Percentiles rank a stretch among this genome's conserved stretches.
phyloP scores from a whole-genome alignment of 2,888 invertebrate species.

The Seladonia tumulorum region DNA sequence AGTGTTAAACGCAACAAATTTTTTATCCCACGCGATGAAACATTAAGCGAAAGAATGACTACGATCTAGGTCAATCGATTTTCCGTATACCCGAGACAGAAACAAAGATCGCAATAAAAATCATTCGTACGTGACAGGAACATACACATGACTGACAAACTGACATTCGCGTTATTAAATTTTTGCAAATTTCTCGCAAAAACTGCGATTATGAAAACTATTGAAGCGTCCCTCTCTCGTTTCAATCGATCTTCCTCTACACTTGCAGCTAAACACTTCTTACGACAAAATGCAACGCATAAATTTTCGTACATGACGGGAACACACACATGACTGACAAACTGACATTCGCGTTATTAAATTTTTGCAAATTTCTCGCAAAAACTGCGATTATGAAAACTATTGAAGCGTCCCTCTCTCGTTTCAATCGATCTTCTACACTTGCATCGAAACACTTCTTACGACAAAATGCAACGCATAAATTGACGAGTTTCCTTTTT shows the following conservation, averaged over 20 bases:
- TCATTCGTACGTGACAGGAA: neutral
- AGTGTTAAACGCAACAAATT: neutral
- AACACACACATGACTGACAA: neutral
- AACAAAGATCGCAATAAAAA: neutral
- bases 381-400: neutral
- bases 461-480: neutral
- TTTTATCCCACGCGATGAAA: neutral
- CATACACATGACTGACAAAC: neutral
- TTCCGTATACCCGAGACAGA: neutral
- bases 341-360: neutral
- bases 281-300: neutral
- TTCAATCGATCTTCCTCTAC: neutral
- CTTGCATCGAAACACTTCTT: too few species aligned
- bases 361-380: neutral
- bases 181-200: neutral
- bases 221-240: neutral
- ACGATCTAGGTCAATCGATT: neutral
- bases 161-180: neutral
- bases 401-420: neutral
- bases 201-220: neutral
- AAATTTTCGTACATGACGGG: neutral
- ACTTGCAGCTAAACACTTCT: too few species aligned
- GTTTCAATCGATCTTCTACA: neutral
- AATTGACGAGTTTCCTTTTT: neutral
- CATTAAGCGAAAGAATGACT: neutral